phyloP scores from a whole-genome alignment of 1,140 invertebrate genomes.

The Tyrophagus putrescentiae region DNA sequence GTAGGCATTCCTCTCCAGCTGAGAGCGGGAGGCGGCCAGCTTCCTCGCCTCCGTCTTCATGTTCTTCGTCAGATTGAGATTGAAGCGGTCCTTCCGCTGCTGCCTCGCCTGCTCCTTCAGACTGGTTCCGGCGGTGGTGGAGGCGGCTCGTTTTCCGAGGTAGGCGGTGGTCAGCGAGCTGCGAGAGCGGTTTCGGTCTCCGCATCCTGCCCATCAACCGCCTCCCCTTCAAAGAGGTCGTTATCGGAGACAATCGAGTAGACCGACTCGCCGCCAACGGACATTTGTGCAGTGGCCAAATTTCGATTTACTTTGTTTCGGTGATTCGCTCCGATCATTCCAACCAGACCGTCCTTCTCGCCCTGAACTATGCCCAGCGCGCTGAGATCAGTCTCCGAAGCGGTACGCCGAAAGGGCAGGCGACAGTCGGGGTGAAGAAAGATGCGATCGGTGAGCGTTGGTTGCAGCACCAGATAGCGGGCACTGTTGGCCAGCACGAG shows the following conservation, averaged over 20 bases:
- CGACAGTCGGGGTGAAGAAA: not conserved
- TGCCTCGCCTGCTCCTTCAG: not conserved
- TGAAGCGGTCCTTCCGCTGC: conserved; percentile 6
- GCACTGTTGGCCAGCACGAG: not conserved
- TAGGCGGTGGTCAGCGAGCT: not conserved
- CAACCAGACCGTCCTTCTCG: not conserved
- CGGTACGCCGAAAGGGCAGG: conserved; percentile 3
- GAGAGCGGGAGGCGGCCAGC: not conserved
- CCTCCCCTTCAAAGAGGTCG: too few species aligned
- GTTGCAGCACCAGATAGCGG: not conserved
- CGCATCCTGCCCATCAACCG: not conserved
- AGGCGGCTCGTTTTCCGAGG: not conserved
- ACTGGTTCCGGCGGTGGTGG: not conserved
- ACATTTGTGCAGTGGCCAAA: not conserved
- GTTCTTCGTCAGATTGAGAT: not conserved
- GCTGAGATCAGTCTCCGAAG: not conserved
- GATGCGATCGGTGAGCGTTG: not conserved
- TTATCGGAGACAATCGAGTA: not conserved
- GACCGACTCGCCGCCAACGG: not conserved
- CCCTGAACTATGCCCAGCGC: not conserved
- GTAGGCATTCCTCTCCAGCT: conserved; percentile 11
- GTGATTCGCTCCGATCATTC: not conserved
- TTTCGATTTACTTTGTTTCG: not conserved
- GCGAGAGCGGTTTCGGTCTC: not conserved
- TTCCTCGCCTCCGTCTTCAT: not conserved